A percentile compares a stretch with the other conserved stretches of the same genome.
phyloP scores from a whole-genome alignment of 2,797 vertebrate species.

The Acomys russatus region DNA sequence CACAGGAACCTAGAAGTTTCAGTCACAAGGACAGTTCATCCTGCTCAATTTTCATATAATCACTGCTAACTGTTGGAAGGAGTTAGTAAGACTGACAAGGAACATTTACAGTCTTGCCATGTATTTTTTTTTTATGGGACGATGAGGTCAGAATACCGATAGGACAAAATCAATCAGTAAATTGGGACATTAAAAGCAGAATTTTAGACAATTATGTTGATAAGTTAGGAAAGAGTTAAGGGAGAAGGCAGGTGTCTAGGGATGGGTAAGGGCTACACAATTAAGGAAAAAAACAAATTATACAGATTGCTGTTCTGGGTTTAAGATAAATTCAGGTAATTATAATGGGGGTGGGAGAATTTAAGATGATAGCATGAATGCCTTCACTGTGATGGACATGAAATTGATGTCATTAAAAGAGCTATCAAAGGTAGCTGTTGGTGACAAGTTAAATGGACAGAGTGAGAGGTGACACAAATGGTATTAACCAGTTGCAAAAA shows the following conservation, averaged over 20 bases:
- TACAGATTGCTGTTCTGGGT: neutral
- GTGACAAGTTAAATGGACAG: neutral
- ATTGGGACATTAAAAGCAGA: conserved; percentile 7
- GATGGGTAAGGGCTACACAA: neutral
- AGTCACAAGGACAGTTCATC: neutral
- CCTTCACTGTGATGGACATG: neutral
- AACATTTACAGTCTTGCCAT: neutral
- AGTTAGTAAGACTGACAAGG: neutral
- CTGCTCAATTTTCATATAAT: neutral
- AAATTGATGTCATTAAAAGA: neutral
- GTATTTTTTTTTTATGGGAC: neutral
- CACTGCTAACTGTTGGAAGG: conserved; percentile 13
- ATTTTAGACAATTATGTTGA: neutral
- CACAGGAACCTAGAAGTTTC: neutral
- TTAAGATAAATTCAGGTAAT: neutral
- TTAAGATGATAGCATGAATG: neutral
- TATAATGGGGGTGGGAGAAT: neutral
- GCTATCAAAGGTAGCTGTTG: neutral
- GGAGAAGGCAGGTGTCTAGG: neutral
- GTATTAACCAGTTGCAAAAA: neutral
- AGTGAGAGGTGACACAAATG: neutral
- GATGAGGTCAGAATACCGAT: neutral
- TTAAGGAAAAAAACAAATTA: neutral
- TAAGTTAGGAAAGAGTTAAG: neutral
- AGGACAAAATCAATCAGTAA: conserved; percentile 27